Percentiles rank a stretch among this genome's conserved stretches.
These are phyloP conservation scores for Thumatha senex DNA, from an alignment of 2,888 invertebrate species.

Conservation along the genomic window DNA sequence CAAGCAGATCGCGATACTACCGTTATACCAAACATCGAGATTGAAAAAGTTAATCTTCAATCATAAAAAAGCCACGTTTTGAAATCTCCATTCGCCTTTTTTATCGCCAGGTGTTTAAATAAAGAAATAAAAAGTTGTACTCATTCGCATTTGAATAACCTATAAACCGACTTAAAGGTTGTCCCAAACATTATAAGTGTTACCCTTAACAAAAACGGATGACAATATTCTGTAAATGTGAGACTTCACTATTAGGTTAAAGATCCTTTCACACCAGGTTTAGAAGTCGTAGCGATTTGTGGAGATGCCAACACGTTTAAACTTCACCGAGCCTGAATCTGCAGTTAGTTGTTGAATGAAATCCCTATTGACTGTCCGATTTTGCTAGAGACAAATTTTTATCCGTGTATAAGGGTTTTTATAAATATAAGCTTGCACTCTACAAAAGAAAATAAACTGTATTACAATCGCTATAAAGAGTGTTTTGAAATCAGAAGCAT, in stretches of 20 bases:
- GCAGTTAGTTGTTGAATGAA: too few species aligned
- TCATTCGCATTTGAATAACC: conserved; percentile 63
- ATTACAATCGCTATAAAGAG: background rate
- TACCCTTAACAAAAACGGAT: conserved; percentile 67
- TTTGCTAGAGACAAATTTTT: background rate
- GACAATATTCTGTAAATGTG: conserved; percentile 68
- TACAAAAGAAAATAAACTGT: conserved; percentile 35
- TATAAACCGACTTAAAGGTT: conserved; percentile 59
- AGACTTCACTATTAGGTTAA: conserved; percentile 49
- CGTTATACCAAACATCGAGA: too few species aligned
- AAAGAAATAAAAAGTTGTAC: conserved; percentile 73
- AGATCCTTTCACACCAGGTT: background rate
- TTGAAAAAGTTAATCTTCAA: background rate
- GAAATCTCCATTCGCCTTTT: conserved; percentile 14
- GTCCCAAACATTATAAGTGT: conserved; percentile 71
- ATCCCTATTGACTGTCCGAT: background rate
- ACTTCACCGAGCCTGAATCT: too few species aligned
- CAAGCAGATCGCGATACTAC: too few species aligned
- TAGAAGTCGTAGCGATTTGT: background rate
- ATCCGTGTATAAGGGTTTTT: conserved; percentile 6
- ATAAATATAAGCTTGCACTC: conserved; percentile 19
- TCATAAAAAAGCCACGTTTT: background rate
- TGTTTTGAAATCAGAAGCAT: conserved; percentile 18
- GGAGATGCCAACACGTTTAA: background rate
- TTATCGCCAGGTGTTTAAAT: conserved; percentile 55